Evolutionary conservation across 2,888 invertebrate species (phyloP).

Genomic region (Agrotis clavis): DNA sequence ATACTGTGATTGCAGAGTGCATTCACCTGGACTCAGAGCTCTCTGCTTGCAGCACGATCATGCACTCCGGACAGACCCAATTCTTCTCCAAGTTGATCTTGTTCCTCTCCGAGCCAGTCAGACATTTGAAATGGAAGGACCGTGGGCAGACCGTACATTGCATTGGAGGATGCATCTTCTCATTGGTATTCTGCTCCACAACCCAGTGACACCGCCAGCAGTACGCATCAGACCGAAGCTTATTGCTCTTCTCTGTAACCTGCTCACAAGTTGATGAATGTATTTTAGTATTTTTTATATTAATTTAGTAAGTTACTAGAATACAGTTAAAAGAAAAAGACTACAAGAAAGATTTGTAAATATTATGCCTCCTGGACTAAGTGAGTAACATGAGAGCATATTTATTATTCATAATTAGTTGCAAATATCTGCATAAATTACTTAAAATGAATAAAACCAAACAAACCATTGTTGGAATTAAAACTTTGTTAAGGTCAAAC

Average conservation of each 20-base stretch:
- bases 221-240: conserved; percentile 93
- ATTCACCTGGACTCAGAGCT: conserved; percentile 93
- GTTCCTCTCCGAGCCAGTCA: conserved; percentile 87
- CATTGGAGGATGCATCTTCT: conserved; percentile 82
- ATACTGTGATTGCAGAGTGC: neutral
- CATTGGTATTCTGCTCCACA: conserved; percentile 86
- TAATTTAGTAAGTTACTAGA: neutral
- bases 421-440: neutral
- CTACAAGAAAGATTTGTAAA: too few relatives aligned
- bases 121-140: conserved; percentile 96
- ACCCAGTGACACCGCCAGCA: conserved; percentile 98
- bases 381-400: neutral
- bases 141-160: conserved; percentile 96
- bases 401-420: conserved; percentile 4
- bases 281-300: neutral
- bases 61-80: conserved; percentile 98
- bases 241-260: conserved; percentile 71
- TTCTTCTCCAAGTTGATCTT: conserved; percentile 81
- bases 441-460: neutral
- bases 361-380: neutral
- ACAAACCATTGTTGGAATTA: conserved; percentile 46
- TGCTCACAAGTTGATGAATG: conserved; percentile 57
- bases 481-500: conserved; percentile 28
- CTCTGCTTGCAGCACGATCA: conserved; percentile 93
- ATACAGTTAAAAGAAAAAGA: neutral